phyloP scores from a whole-genome alignment of 2,888 invertebrate species.

The Sisyra terminalis region DNA sequence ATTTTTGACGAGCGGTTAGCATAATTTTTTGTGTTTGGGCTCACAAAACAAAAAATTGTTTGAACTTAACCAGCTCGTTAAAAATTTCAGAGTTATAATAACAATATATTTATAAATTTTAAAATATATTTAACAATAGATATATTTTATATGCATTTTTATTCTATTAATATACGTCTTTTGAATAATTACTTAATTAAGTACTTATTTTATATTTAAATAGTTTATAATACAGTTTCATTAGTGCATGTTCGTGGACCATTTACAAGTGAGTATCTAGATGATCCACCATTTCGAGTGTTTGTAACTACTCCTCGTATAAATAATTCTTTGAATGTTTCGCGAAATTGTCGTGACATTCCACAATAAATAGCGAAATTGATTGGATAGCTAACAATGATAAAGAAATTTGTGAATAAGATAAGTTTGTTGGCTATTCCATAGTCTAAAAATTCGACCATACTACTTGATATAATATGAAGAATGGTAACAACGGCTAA shows the following conservation, averaged over 20 bases:
- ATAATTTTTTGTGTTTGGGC: too few relatives aligned
- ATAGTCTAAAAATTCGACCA: conserved; percentile 58
- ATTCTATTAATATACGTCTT: too few relatives aligned
- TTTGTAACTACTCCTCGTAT: conserved; percentile 39
- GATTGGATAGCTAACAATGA: conserved; percentile 79
- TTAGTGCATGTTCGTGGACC: conserved; percentile 71
- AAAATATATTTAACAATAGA: too few relatives aligned
- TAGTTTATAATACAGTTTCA: conserved; percentile 55
- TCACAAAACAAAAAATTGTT: too few relatives aligned
- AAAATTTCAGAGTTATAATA: too few relatives aligned
- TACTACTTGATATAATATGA: conserved; percentile 63
- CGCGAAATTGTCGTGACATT: conserved; percentile 87
- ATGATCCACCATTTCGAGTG: conserved; percentile 49
- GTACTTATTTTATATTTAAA: background rate
- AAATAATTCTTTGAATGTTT: conserved; percentile 79
- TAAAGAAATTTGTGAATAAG: conserved; percentile 76
- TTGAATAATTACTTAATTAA: too few relatives aligned
- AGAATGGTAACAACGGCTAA: conserved; percentile 67
- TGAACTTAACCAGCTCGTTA: too few relatives aligned
- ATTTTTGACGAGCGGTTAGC: too few relatives aligned
- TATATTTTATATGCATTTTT: too few relatives aligned
- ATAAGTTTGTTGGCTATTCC: conserved; percentile 61
- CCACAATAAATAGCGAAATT: conserved; percentile 94
- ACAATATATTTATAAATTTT: too few relatives aligned
- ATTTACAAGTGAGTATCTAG: conserved; percentile 65